Evolutionary conservation across 1,140 invertebrate species (phyloP), one percentile per base, ranked within the genome.

Genomic region (Ericerus pela): DNA sequence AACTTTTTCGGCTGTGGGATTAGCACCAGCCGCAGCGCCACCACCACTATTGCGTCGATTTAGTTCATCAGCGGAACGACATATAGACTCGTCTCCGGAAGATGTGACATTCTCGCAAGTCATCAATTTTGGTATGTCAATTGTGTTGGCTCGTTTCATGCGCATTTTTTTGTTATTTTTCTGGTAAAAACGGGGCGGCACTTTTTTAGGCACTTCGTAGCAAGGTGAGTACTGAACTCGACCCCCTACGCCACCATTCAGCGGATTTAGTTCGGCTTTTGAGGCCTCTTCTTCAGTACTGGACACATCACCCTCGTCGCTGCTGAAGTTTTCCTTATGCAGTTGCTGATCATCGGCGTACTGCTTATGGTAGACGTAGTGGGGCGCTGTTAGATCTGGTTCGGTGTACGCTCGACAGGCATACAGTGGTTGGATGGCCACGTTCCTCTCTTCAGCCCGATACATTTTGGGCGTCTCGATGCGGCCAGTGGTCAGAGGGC

Each of bases 141-240:
- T 87, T 1, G 86, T 90, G 57, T 90, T 90, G 0, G 85, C 85
- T 22, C 87, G 73, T 70, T 88, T 89, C 76, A 88, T 86, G 61
- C 82, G 79, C 2, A 78, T 71, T 62, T 84, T 85, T 62, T 84
- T 85, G 31, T 69, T 76, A 29, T 69, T 75, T 59, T 59, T 43
- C 18, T 51, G 38, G 30, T 58, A 51, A 63, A 56, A 67, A 59
- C 29, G 41, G 2, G 20, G 26, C 11, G 59, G 60, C 62, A 61
- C 31, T 28, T n/a, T 55, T 41, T 64, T 57, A 8, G 66, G 61
- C n/a, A 61, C 56, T 30, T 74, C 67, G 10, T 47, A 14, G 18
- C 10, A n/a, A n/a, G n/a, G n/a, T n/a, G n/a, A n/a, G n/a, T n/a
- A n/a, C n/a, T n/a, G n/a, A n/a, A n/a, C n/a, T n/a, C n/a, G n/a